A percentile compares a stretch with the other conserved stretches of the same genome.
These are phyloP conservation scores for Stomatorhinus walkeri DNA, from an alignment of 2,797 vertebrate genomes.

Conservation along the genomic window DNA sequence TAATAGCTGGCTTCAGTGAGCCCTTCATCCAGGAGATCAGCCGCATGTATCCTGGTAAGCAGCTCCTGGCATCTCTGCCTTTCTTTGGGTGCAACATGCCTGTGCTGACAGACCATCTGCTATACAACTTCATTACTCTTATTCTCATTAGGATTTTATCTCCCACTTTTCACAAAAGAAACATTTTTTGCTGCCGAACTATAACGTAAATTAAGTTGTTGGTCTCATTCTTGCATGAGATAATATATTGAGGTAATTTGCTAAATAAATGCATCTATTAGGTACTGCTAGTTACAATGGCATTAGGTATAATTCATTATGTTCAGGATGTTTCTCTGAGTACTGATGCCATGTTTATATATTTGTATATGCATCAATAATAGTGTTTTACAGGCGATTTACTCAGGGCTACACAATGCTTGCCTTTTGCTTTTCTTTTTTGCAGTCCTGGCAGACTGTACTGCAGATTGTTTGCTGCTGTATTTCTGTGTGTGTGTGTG, in stretches of 20 bases:
- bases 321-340: neutral
- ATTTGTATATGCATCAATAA: neutral
- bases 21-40: constrained; percentile 88
- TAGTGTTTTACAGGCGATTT: neutral
- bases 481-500: neutral
- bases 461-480: neutral
- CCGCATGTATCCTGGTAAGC: constrained; percentile 89
- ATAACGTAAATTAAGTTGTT: neutral
- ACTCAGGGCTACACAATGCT: neutral
- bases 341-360: neutral
- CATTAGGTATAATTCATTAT: neutral
- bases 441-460: neutral
- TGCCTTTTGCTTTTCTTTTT: neutral
- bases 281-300: neutral
- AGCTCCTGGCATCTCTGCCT: neutral
- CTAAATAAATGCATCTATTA: neutral
- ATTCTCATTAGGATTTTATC: neutral
- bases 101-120: neutral
- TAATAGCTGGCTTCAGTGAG: constrained; percentile 89
- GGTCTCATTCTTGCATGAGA: neutral
- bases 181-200: neutral
- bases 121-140: neutral
- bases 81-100: neutral
- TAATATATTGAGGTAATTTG: neutral
- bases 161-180: neutral